These are phyloP conservation scores for Rhabdophis nuchalis DNA, from an alignment of 2,797 vertebrate genomes.

Conservation along the genomic window DNA sequence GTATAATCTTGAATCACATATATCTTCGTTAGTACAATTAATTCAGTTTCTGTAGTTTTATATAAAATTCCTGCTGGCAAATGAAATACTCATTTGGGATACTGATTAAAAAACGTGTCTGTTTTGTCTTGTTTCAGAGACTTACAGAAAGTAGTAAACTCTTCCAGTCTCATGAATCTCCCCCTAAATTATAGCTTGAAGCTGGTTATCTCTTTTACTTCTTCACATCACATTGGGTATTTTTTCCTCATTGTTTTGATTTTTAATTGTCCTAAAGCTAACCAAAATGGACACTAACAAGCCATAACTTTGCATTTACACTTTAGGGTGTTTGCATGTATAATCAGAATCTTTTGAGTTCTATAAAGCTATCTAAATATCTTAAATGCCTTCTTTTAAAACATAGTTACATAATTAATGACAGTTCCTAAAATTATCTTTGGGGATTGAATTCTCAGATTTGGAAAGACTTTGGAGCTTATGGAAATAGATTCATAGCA, in stretches of 20 bases:
- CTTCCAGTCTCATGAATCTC: slow-evolving; percentile 26
- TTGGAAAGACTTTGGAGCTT: not conserved
- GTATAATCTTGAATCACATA: not conserved
- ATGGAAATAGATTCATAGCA: not conserved
- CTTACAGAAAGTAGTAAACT: slow-evolving; percentile 60
- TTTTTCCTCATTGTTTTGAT: not conserved
- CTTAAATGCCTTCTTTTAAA: not conserved
- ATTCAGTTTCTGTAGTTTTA: not conserved
- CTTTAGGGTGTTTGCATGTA: not conserved
- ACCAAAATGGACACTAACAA: not conserved
- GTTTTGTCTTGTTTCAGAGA: slow-evolving; percentile 25
- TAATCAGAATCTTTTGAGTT: not conserved
- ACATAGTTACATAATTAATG: not conserved
- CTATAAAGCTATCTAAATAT: not conserved
- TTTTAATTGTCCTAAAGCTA: not conserved
- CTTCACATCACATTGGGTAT: not conserved
- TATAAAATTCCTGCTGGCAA: not conserved
- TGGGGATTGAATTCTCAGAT: not conserved
- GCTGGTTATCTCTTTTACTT: not conserved
- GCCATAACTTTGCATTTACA: not conserved
- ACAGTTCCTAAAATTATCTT: not conserved
- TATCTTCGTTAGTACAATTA: not conserved
- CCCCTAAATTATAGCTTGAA: not conserved
- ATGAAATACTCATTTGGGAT: not conserved
- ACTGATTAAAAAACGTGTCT: not conserved